Conservation (phyloP, 2,797 vertebrate genomes). For the Cheirogaleus major region DNA sequence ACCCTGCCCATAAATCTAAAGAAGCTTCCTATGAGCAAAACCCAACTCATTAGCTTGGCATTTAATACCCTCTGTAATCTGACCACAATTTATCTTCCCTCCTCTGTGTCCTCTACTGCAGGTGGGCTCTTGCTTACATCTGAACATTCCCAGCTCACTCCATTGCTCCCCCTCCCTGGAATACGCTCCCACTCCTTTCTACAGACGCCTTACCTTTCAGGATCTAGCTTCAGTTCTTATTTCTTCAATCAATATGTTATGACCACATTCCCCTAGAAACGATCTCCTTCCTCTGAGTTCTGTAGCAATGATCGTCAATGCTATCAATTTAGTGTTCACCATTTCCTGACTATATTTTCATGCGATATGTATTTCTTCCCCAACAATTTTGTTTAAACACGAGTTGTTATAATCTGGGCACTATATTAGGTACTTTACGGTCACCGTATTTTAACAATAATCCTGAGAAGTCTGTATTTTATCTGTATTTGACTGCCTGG, state of each 20-base stretch:
- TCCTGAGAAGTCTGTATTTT: conserved; percentile 35
- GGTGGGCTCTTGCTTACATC: neutral
- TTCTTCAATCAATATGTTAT: conserved; percentile 18
- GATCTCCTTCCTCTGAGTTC: conserved; percentile 15
- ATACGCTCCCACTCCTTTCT: neutral
- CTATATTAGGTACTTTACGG: neutral
- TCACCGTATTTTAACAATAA: conserved; percentile 21
- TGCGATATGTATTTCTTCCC: neutral
- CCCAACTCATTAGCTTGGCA: conserved; percentile 37
- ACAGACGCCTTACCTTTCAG: neutral
- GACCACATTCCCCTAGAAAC: neutral
- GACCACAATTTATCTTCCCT: conserved; percentile 37
- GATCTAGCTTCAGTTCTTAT: neutral
- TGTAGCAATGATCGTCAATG: neutral
- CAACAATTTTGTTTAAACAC: neutral
- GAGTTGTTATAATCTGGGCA: neutral
- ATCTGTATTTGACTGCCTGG: neutral
- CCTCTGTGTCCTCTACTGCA: neutral
- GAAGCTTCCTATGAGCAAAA: conserved; percentile 57
- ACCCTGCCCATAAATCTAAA: conserved; percentile 39
- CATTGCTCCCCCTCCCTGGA: neutral
- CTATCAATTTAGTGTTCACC: neutral
- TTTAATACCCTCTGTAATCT: conserved; percentile 45
- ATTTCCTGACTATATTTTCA: conserved; percentile 53
- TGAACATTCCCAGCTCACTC: neutral